These are phyloP conservation scores for Hypomecis atomaria DNA, from an alignment of 2,888 invertebrate genomes.

Conservation along the genomic window DNA sequence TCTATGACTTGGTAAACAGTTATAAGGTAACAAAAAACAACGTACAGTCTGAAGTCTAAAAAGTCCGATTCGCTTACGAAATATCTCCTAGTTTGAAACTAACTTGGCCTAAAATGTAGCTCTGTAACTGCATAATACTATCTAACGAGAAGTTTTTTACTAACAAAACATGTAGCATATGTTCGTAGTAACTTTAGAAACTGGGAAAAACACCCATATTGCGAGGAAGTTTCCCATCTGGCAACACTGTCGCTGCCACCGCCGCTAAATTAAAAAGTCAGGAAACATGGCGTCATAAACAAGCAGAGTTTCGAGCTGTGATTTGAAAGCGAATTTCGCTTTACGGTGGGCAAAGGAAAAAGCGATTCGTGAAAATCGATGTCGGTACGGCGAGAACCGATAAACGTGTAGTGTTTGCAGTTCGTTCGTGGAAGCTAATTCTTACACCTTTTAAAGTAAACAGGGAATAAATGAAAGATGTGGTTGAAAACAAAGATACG, in stretches of 20 bases:
- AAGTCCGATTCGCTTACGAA: not conserved
- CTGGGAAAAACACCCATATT: constrained; percentile 7
- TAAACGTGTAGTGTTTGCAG: no score
- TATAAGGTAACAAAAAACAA: not conserved
- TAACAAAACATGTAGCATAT: constrained; percentile 2
- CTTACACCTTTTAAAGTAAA: no score
- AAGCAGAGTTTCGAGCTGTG: constrained; percentile 39
- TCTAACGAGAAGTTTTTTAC: constrained; percentile 20
- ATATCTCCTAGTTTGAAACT: not conserved
- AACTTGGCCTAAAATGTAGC: not conserved
- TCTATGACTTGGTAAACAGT: no score
- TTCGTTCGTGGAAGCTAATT: no score
- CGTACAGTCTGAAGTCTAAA: not conserved
- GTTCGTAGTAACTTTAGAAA: constrained; percentile 6
- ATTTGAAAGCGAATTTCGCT: constrained; percentile 20
- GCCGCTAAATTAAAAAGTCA: constrained; percentile 43
- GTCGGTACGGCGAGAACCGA: no score
- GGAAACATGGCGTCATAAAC: constrained; percentile 41
- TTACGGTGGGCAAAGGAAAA: not conserved
- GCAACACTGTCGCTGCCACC: constrained; percentile 26
- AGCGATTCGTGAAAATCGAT: not conserved
- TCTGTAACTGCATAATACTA: not conserved
- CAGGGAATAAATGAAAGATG: no score
- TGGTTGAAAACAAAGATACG: no score
- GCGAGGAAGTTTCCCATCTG: constrained; percentile 17